phyloP scores from a whole-genome alignment of 2,113 vertebrate genomes.

The Brachypodius melanocephalos region DNA sequence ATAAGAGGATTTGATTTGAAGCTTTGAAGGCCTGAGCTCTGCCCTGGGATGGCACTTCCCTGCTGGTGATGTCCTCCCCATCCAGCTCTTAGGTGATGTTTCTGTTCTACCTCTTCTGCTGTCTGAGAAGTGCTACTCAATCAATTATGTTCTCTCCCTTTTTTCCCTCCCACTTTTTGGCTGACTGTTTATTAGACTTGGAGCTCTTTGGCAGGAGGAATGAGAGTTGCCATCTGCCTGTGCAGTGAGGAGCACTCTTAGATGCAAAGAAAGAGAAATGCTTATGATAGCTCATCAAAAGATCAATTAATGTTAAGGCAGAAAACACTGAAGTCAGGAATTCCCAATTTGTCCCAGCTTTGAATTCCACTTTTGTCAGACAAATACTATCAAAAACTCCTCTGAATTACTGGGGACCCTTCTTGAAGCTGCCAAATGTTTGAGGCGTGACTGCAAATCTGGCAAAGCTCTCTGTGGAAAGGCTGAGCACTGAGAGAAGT shows the following conservation, averaged over 20 bases:
- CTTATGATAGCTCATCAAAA: not conserved
- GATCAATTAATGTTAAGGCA: not conserved
- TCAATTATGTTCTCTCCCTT: not conserved
- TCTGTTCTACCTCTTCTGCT: not conserved
- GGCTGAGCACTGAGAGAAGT: not conserved
- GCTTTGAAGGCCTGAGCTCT: not conserved
- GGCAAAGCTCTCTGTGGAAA: not conserved
- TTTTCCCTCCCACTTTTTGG: not conserved
- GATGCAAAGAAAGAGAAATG: not conserved
- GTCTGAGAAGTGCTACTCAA: not conserved
- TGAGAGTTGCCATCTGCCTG: not conserved
- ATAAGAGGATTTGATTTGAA: not conserved
- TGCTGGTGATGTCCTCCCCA: not conserved
- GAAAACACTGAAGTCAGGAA: not conserved
- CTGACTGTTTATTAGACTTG: not conserved
- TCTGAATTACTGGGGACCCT: not conserved
- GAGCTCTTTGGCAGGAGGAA: slow-evolving; percentile 7
- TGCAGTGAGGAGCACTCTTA: not conserved
- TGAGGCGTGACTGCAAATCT: not conserved
- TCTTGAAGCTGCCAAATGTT: not conserved
- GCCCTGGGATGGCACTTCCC: not conserved
- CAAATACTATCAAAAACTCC: not conserved
- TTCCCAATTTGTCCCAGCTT: not conserved
- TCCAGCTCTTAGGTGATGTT: not conserved
- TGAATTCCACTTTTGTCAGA: not conserved